Percentiles rank a stretch among this genome's conserved stretches.
These are phyloP conservation scores for Rhadina sibilatrix DNA, from an alignment of 2,113 vertebrate genomes.

Conservation along the genomic window DNA sequence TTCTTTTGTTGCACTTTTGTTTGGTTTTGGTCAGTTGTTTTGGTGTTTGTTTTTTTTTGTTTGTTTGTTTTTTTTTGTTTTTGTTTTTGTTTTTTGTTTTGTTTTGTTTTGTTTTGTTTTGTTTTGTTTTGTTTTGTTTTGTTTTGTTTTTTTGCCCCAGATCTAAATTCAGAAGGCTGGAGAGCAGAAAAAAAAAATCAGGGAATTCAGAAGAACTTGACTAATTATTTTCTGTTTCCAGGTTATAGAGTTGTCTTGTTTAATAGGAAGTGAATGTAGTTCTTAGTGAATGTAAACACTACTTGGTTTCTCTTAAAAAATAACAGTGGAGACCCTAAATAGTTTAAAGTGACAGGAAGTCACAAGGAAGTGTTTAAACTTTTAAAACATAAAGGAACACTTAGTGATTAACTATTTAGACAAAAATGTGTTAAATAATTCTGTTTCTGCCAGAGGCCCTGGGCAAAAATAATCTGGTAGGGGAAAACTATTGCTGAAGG, in stretches of 20 bases:
- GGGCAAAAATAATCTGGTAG: background rate
- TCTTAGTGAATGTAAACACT: background rate
- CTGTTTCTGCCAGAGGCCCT: background rate
- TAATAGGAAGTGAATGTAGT: background rate
- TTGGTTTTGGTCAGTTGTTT: too few relatives aligned
- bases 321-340: background rate
- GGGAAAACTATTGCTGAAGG: background rate
- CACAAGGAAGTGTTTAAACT: background rate
- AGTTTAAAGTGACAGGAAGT: background rate
- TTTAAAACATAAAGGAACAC: background rate
- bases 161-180: background rate
- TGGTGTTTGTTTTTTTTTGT: too few relatives aligned
- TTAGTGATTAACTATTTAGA: background rate
- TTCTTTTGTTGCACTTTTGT: rapidly evolving
- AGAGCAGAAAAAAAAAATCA: background rate
- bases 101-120: background rate
- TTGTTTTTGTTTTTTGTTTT: too few relatives aligned
- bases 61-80: too few relatives aligned
- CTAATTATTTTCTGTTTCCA: background rate
- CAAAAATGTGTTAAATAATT: background rate
- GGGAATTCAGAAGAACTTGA: background rate
- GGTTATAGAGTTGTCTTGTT: background rate
- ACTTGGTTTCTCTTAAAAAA: background rate
- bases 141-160: background rate
- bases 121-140: background rate